phyloP scores from a whole-genome alignment of 2,888 invertebrate species.

The Spodoptera exigua region DNA sequence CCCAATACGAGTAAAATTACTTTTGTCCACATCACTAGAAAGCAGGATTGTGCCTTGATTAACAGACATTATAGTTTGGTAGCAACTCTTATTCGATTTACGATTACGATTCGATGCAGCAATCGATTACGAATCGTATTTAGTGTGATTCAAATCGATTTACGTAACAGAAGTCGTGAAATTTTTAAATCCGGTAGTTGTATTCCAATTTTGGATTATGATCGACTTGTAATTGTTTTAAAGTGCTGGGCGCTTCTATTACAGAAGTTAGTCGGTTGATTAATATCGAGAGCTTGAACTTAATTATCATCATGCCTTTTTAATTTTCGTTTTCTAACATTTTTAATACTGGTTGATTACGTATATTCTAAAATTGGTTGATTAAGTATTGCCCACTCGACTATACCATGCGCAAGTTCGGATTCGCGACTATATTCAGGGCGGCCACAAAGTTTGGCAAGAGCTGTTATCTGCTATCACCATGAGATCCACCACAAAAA shows the following conservation, averaged over 20 bases:
- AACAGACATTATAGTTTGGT: slow-evolving; percentile 64
- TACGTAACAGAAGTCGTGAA: slow-evolving; percentile 63
- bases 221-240: slow-evolving; percentile 23
- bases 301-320: too few species aligned
- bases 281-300: too few species aligned
- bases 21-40: slow-evolving; percentile 79
- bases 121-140: slow-evolving; percentile 61
- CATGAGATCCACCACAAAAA: too few species aligned
- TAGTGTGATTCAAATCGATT: slow-evolving; percentile 56
- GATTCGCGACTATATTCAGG: too few species aligned
- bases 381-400: too few species aligned
- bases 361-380: too few species aligned
- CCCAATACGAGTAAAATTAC: slow-evolving; percentile 82
- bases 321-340: too few species aligned
- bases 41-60: slow-evolving; percentile 63
- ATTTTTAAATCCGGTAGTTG: slow-evolving; percentile 53
- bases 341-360: too few species aligned
- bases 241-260: slow-evolving; percentile 8
- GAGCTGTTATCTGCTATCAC: too few species aligned
- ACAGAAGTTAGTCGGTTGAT: background rate
- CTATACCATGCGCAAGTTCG: too few species aligned
- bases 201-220: slow-evolving; percentile 41
- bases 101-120: slow-evolving; percentile 71
- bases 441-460: too few species aligned
- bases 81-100: slow-evolving; percentile 78